Evolutionary conservation across 1,140 invertebrate genomes (phyloP).

Genomic region (Fopius arisanus): DNA sequence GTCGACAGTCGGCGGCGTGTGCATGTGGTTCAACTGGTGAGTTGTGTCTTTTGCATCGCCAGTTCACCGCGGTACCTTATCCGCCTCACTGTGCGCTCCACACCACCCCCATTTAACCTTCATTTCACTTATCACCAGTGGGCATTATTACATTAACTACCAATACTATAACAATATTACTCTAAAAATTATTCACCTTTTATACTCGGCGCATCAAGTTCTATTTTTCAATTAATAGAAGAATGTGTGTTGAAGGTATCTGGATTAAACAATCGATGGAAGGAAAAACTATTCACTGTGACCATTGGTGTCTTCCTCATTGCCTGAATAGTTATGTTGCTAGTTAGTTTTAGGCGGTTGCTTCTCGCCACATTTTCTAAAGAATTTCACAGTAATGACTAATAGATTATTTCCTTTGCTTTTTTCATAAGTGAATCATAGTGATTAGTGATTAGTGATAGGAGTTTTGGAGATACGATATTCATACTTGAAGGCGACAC

Average conservation of each 20-base stretch:
- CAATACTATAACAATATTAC: neutral
- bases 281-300: neutral
- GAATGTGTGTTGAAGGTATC: neutral
- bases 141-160: neutral
- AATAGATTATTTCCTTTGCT: neutral
- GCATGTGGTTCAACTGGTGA: constrained; percentile 21
- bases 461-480: neutral
- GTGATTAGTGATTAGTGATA: neutral
- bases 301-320: neutral
- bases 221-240: too few relatives aligned
- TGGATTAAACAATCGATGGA: neutral
- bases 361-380: too few relatives aligned
- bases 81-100: constrained; percentile 25
- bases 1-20: neutral
- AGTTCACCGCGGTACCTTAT: constrained; percentile 49
- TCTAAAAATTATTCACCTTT: neutral
- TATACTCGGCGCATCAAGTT: neutral
- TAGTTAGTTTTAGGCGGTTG: too few relatives aligned
- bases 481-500: neutral
- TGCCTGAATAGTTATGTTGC: neutral
- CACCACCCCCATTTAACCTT: neutral
- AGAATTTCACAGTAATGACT: neutral
- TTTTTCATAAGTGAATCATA: neutral
- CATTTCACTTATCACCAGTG: neutral
- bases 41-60: constrained; percentile 33